Conservation (phyloP, 23 tunicate genomes). For the Trididemnum nubilum region DNA sequence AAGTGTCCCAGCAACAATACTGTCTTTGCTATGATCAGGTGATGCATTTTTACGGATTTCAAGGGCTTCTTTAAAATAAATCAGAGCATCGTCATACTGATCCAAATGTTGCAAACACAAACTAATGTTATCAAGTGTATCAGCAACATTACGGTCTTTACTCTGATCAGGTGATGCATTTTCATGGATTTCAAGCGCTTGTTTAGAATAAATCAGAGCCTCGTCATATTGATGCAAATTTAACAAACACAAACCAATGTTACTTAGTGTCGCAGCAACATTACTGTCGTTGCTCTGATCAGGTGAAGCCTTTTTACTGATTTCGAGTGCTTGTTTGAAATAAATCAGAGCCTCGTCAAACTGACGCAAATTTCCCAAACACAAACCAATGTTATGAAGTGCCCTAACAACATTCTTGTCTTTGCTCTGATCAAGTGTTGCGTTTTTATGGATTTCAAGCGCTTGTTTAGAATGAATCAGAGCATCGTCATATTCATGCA, state of each 20-base stretch:
- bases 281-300: not conserved
- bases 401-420: not conserved
- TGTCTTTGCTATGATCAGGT: not conserved
- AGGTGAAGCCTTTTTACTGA: not conserved
- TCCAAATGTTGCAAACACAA: not conserved
- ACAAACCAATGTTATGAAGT: not conserved
- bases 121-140: not conserved
- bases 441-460: not conserved
- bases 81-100: not conserved
- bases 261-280: not conserved
- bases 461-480: not conserved
- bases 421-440: not conserved
- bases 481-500: not conserved
- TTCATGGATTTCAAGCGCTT: not conserved
- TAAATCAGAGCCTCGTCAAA: not conserved
- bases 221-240: not conserved
- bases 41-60: not conserved
- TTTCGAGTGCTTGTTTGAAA: not conserved
- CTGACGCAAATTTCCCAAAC: not conserved
- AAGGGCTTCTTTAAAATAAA: not conserved
- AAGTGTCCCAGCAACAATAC: not conserved
- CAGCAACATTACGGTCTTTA: not conserved
- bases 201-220: not conserved
- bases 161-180: not conserved
- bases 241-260: not conserved